Evolutionary conservation across 2,113 vertebrate species (phyloP).

Genomic region (Eolophus roseicapilla): DNA sequence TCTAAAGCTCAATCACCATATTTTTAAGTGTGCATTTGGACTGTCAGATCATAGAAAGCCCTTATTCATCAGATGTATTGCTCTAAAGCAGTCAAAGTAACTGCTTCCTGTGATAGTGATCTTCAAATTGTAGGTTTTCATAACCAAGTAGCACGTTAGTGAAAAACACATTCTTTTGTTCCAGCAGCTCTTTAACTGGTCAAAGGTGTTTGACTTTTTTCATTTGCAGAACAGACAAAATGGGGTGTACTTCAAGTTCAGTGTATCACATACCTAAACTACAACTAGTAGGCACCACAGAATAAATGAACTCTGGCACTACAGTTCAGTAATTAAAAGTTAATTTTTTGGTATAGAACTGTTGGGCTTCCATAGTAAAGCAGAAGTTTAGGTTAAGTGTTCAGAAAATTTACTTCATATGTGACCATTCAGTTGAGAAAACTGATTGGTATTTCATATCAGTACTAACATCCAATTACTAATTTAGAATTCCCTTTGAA

Average conservation of each 20-base stretch:
- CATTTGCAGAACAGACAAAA: not conserved
- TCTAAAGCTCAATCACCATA: not conserved
- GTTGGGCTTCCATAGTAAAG: not conserved
- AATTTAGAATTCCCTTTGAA: constrained; percentile 10
- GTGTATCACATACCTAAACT: not conserved
- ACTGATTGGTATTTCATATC: not conserved
- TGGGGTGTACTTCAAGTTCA: not conserved
- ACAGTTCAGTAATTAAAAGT: not conserved
- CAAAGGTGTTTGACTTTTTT: not conserved
- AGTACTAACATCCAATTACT: not conserved
- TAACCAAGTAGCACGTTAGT: not conserved
- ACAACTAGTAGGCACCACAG: not conserved
- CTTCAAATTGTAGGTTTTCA: not conserved
- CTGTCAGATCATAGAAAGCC: not conserved
- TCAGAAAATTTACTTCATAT: not conserved
- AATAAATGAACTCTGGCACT: not conserved
- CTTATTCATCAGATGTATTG: not conserved
- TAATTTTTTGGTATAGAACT: not conserved
- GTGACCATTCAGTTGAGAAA: not conserved
- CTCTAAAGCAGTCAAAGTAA: not conserved
- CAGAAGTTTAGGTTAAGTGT: not conserved
- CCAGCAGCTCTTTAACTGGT: not conserved
- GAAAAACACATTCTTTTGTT: not conserved
- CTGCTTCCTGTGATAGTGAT: not conserved
- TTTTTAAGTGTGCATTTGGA: not conserved